Evolutionary conservation across 2,113 vertebrate species (phyloP).

Genomic region (Piliocolobus tephrosceles): DNA sequence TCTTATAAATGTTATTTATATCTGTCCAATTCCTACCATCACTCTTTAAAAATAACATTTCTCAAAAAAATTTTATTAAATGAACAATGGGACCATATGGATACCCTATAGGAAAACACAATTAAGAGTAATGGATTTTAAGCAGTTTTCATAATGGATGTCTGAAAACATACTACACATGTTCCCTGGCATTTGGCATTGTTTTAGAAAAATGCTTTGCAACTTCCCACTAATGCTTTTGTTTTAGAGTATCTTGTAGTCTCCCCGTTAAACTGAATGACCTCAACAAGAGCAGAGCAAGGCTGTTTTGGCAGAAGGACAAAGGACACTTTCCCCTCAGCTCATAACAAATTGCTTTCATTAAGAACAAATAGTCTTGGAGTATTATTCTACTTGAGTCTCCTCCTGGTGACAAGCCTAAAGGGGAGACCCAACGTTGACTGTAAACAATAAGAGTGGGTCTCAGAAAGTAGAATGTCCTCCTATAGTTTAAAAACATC

Average conservation of each 20-base stretch:
- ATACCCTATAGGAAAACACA: constrained; percentile 77
- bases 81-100: constrained; percentile 55
- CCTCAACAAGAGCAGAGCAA: constrained; percentile 69
- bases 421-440: constrained; percentile 50
- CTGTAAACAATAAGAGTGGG: constrained; percentile 44
- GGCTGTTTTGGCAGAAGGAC: constrained; percentile 75
- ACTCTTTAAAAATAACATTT: neutral
- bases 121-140: constrained; percentile 77
- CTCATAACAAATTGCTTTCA: constrained; percentile 83
- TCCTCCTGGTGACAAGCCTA: constrained; percentile 51
- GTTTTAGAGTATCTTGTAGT: constrained; percentile 64
- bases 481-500: neutral
- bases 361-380: constrained; percentile 80
- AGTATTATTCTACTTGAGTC: constrained; percentile 73
- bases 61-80: constrained; percentile 6
- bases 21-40: neutral
- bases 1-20: constrained; percentile 38
- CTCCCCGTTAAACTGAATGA: constrained; percentile 69
- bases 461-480: neutral
- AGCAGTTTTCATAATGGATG: constrained; percentile 61
- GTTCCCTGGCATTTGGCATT: constrained; percentile 53
- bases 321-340: constrained; percentile 77
- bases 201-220: constrained; percentile 70
- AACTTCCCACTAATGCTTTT: constrained; percentile 69
- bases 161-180: constrained; percentile 44